These are phyloP conservation scores for Entosphenus tridentatus DNA, from an alignment of 2,113 vertebrate genomes.

Conservation along the genomic window DNA sequence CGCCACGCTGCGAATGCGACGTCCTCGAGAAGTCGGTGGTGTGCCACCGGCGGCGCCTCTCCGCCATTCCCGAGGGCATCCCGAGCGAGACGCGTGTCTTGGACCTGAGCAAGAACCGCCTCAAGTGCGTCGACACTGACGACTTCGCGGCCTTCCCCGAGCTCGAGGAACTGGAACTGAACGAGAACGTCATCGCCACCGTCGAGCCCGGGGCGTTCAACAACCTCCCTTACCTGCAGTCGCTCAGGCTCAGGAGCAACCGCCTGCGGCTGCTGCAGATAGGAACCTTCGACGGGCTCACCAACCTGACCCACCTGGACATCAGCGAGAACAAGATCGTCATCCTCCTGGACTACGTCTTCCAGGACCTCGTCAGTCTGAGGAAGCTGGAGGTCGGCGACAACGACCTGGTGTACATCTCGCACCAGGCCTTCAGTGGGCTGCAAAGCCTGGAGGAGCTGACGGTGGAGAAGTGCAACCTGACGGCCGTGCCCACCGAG, in stretches of 20 bases:
- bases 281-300: conserved; percentile 85
- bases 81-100: conserved; percentile 63
- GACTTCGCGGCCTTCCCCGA: conserved; percentile 63
- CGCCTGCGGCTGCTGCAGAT: conserved; percentile 85
- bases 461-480: conserved; percentile 87
- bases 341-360: conserved; percentile 96
- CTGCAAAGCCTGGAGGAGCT: conserved; percentile 84
- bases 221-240: conserved; percentile 76
- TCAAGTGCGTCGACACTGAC: conserved; percentile 82
- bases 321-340: conserved; percentile 99
- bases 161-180: conserved; percentile 81
- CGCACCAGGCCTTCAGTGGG: conserved; percentile 80
- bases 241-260: conserved; percentile 83
- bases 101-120: conserved; percentile 93
- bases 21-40: conserved; percentile 73
- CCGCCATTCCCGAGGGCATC: conserved; percentile 71
- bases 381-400: conserved; percentile 85
- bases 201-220: conserved; percentile 95
- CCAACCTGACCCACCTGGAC: conserved; percentile 88
- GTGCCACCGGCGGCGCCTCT: conserved; percentile 75
- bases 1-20: conserved; percentile 84
- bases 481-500: conserved; percentile 83
- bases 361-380: conserved; percentile 93
- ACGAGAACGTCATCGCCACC: conserved; percentile 74
- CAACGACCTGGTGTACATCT: conserved; percentile 93